Percentiles rank a stretch among this genome's conserved stretches.
Conservation (phyloP, 1,140 invertebrate species). For the Papilio machaon region DNA sequence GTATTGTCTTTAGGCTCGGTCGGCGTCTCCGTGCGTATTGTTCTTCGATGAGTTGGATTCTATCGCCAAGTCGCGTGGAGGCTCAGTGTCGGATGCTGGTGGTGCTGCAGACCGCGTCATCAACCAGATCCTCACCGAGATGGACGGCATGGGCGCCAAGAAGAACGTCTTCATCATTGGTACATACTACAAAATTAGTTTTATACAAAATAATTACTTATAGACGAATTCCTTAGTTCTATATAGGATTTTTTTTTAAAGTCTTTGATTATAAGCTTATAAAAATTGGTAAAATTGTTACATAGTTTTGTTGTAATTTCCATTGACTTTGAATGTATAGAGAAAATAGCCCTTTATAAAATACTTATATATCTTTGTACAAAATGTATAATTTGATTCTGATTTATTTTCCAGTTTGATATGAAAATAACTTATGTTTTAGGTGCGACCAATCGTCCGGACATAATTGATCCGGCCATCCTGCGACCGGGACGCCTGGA, state of each 20-base stretch:
- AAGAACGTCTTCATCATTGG: conserved; percentile 99
- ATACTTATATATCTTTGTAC: neutral
- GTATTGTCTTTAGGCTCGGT: conserved; percentile 88
- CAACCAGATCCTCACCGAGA: conserved; percentile 99
- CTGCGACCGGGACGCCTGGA: conserved; percentile 98
- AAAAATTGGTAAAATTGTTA: too few relatives aligned
- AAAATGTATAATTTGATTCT: neutral
- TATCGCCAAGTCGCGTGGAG: conserved; percentile 99
- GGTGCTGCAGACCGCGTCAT: conserved; percentile 99
- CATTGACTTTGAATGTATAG: too few relatives aligned
- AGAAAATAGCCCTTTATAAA: too few relatives aligned
- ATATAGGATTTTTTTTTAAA: too few relatives aligned
- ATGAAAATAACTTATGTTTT: neutral
- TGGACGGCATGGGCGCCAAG: conserved; percentile 99
- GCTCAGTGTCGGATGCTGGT: conserved; percentile 98
- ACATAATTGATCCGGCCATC: conserved; percentile 99
- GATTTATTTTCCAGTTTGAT: neutral
- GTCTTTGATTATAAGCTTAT: too few relatives aligned
- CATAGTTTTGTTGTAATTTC: too few relatives aligned
- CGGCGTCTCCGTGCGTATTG: conserved; percentile 99
- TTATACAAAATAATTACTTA: too few relatives aligned
- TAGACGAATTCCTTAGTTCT: too few relatives aligned
- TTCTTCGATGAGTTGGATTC: conserved; percentile 99
- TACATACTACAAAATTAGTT: conserved; percentile 34
- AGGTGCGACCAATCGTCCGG: conserved; percentile 85